These are phyloP conservation scores for Vombatus ursinus DNA, from an alignment of 2,113 vertebrate genomes.

Conservation along the genomic window DNA sequence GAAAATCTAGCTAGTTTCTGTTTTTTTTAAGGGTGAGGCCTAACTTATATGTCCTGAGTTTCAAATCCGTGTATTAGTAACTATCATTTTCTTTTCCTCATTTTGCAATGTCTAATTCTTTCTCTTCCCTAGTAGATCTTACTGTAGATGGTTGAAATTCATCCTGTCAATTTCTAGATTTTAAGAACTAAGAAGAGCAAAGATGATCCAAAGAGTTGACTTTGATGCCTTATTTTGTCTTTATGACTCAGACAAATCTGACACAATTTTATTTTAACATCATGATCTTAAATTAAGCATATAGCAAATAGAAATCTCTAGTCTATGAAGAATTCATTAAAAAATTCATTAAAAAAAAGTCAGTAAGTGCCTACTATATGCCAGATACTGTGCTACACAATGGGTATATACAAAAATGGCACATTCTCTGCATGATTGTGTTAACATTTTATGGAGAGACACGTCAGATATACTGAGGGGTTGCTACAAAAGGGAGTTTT, in stretches of 20 bases:
- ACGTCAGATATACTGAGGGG: background rate
- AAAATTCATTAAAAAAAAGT: background rate
- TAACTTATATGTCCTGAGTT: background rate
- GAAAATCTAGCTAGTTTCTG: background rate
- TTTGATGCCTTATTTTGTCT: background rate
- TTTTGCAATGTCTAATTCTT: background rate
- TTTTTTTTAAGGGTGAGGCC: background rate
- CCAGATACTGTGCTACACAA: background rate
- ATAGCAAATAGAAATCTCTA: background rate
- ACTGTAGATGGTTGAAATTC: background rate
- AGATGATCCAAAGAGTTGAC: background rate
- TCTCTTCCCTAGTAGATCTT: background rate
- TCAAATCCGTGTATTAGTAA: background rate
- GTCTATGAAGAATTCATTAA: background rate
- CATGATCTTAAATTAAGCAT: background rate
- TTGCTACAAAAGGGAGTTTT: background rate
- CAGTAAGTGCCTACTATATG: background rate
- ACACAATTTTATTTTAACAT: conserved; percentile 21
- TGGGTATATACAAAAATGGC: background rate
- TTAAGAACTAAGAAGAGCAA: background rate
- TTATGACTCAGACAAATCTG: background rate
- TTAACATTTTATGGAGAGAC: background rate
- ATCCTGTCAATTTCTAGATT: background rate
- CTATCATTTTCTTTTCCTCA: background rate
- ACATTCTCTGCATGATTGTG: background rate